Evolutionary conservation across 2,888 invertebrate species (phyloP), one percentile per base, ranked within the genome.

Genomic region (Lasioglossum figueresi): DNA sequence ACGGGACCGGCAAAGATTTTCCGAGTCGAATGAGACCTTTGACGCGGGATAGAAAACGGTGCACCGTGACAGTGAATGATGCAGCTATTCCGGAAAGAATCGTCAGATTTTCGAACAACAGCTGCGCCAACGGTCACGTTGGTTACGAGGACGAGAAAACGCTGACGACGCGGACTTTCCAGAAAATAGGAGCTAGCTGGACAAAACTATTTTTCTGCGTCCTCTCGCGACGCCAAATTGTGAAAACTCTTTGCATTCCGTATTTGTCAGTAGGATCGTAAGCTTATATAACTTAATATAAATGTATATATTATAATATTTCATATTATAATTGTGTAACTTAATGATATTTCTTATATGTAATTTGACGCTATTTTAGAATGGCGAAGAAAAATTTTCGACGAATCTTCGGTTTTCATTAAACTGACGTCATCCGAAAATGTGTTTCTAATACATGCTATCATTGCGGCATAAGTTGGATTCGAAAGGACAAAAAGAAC

Each of bases 31-130:
- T 31, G 14, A 31, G n/a, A 80, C 70, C 56, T 75, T 74, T 71
- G 75, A 48, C 43, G 40, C 14, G 43, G 27, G 63, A 76, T 31
- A n/a, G 14, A 34, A 19, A 27, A 31, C 23, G 63, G 34, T 23
- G 31, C n/a, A 8, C 23, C 4, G 37, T 31, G 63, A 31, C 12
- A 48, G 71, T 43, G 59, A 72, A 79, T 40, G 19, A 27, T 40
- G 37, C 37, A 37, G 23, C 37, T n/a, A n/a, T 73, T 27, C 34
- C 31, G 43, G 27, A 19, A 59, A 59, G 19, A 3, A 27, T 71
- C 31, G n/a, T 56, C n/a, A n/a, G 66, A 27, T 19, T 75, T 10
- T n/a, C 71, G n/a, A 27, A 43, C 71, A 68, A 68, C 37, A 66
- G 66, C 66, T 66, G 66, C 66, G 34, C 34, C 34, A 34, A 34